Evolutionary conservation across 1,140 invertebrate genomes (phyloP), one percentile per base, ranked within the genome.

Genomic region (Rhagoletis pomonella): DNA sequence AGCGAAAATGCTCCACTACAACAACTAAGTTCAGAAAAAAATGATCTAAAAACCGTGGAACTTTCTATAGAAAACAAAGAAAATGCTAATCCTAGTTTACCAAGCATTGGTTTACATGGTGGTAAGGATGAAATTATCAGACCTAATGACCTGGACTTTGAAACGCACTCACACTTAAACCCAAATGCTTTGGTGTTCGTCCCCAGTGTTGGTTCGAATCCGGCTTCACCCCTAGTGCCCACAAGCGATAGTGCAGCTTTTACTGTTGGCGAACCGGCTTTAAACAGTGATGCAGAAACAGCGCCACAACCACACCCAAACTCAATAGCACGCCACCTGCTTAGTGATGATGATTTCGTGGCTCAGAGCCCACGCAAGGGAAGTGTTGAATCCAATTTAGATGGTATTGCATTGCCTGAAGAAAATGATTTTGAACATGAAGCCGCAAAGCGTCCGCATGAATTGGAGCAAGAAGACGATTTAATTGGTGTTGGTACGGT

Each of bases 291-390:
- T 64, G 44, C 60, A 19, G 73, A 87, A n/a, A 64, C 44, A 55
- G 12, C 44, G 58, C 7, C 39, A 39, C 77, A 62, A 84, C 42
- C 85, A 17, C 65, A 87, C 6, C 88, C 88, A 62, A 69, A 42
- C 6, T 29, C 73, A 88, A 64, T 88, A 62, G 42, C 87, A 73
- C 90, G 90, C 10, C 91, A 89, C 62, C 62, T 91, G n/a, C 12
- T 92, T 39, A 50, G 42, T 5, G 60, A 88, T n/a, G 90, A 92
- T 85, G 91, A 92, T 87, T 87, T 91, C 17, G 90, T 92, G 4
- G 91, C 91, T 2, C 90, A 92, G 69, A 92, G 91, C 60, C 91
- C 91, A 4, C 90, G 91, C 69, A 92, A 92, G 69, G 91, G 90
- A 12, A 89, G 87, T 64, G 85, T 87, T 58, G 88, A 89, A 29